Base-by-base conservation (phyloP, 2,797 vertebrate genomes). In the Gymnodraco acuticeps region DNA sequence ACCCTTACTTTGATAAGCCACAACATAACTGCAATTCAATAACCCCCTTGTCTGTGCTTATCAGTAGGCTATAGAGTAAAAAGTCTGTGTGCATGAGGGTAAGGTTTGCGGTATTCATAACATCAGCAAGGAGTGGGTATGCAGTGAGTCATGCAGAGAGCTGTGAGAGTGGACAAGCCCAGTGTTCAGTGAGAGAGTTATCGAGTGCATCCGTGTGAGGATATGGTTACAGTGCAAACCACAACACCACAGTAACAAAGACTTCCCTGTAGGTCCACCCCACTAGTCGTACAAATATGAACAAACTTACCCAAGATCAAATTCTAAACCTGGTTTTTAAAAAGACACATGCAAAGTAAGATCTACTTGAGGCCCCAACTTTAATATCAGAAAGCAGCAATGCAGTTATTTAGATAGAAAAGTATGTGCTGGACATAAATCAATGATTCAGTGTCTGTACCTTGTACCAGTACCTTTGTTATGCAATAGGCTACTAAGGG, bases 141-240 rank as follows among this genome's bases (percentile, higher is more conserved):
- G 83, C 68, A 78, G 87, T 82, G 81, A 90, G 84, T 86, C 93
- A 94, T 93, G 92, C 92, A 92, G 68, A 64, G 58, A 81, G 87
- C 70, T 64, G 92, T 83, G 90, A 88, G 79, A 75, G 80, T 72
- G 70, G 70, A 87, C 82, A 86, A 80, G 85, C 71, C 2, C 23
- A 8, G 73, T 78, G 79, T 89, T 89, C 75, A 82, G 80, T 78
- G 73, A 84, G 66, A 56, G 33, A 66, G 78, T 74, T 81, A 81
- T 58, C 63, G 77, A 58, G 33, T 42, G 51, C 56, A 66, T 71
- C 85, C 77, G 68, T 77, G 81, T 75, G 75, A 88, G 46, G 61
- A 74, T 69, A 73, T 58, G 38, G 55, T 70, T 75, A 68, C 20
- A 33, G 77, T 75, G 73, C 68, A 82, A 7, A 81, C 62, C 66